Conservation (phyloP, 2,888 invertebrate species). For the Corbicula japonica region DNA sequence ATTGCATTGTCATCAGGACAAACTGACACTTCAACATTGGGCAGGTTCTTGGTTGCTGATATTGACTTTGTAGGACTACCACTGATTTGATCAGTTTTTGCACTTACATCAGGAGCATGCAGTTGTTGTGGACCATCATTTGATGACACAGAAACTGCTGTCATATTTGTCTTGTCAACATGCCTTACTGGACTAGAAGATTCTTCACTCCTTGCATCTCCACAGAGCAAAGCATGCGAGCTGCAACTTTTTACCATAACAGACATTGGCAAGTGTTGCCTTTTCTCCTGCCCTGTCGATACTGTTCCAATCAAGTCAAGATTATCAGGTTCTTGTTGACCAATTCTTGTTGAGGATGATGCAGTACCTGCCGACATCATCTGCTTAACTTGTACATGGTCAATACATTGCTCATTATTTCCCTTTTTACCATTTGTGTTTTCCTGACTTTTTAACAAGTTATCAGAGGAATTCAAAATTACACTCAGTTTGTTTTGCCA, state of each 20-base stretch:
- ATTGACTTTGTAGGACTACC: not conserved
- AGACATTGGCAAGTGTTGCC: not conserved
- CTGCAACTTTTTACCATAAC: not conserved
- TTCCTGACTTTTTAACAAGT: conserved; percentile 2
- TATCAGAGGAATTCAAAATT: not conserved
- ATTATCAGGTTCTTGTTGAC: not conserved
- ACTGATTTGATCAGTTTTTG: not conserved
- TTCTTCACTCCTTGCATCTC: not conserved
- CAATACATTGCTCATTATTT: not conserved
- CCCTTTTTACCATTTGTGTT: conserved; percentile 11
- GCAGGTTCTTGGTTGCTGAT: not conserved
- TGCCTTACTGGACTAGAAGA: not conserved
- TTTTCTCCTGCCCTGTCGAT: not conserved
- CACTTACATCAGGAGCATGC: not conserved
- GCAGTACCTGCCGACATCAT: not conserved
- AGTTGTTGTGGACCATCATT: too few species aligned
- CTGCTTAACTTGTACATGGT: too few species aligned
- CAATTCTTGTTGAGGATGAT: not conserved
- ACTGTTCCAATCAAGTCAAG: not conserved
- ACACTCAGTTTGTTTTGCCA: not conserved
- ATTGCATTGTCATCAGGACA: too few species aligned
- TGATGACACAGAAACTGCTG: not conserved
- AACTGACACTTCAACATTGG: too few species aligned
- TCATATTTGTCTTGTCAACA: not conserved
- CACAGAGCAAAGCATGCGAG: not conserved